Conservation (phyloP, 2,888 invertebrate species). For the Heteromyza rotundicornis region DNA sequence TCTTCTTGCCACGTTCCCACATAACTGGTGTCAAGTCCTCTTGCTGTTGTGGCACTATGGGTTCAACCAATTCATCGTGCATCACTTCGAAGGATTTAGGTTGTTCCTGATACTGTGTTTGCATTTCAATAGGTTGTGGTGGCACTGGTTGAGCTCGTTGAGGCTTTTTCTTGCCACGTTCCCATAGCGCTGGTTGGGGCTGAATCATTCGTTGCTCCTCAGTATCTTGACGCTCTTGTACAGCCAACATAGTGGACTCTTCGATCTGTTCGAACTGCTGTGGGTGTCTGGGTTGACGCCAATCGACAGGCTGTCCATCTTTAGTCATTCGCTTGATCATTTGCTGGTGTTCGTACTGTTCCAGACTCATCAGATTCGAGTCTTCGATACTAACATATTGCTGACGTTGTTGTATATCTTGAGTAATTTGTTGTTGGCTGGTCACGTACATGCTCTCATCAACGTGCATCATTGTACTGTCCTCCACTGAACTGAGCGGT, state of each 20-base stretch:
- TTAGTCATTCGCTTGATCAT: slow-evolving; percentile 40
- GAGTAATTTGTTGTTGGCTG: slow-evolving; percentile 48
- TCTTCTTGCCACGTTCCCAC: slow-evolving; percentile 57
- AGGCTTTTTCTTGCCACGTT: slow-evolving; percentile 56
- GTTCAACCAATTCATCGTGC: slow-evolving; percentile 45
- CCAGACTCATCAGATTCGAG: slow-evolving; percentile 48
- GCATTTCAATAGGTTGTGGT: slow-evolving; percentile 25
- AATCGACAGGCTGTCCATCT: slow-evolving; percentile 41
- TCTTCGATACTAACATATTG: slow-evolving; percentile 50
- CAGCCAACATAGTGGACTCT: slow-evolving; percentile 45
- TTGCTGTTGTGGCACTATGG: slow-evolving; percentile 46
- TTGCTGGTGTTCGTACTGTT: slow-evolving; percentile 47
- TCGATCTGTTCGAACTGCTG: slow-evolving; percentile 51
- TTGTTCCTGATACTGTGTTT: slow-evolving; percentile 31
- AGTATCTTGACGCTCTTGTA: slow-evolving; percentile 48
- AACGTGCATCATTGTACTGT: slow-evolving; percentile 36
- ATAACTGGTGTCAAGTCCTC: slow-evolving; percentile 57
- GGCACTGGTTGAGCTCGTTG: slow-evolving; percentile 29
- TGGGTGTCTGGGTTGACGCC: slow-evolving; percentile 56
- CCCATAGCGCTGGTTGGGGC: slow-evolving; percentile 59
- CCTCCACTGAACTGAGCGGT: slow-evolving; percentile 46
- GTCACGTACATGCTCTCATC: slow-evolving; percentile 37
- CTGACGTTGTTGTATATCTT: slow-evolving; percentile 45
- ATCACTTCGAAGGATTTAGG: slow-evolving; percentile 40
- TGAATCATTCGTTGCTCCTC: slow-evolving; percentile 48